Evolutionary conservation across 2,113 vertebrate species (phyloP).

Genomic region (Camelus bactrianus): DNA sequence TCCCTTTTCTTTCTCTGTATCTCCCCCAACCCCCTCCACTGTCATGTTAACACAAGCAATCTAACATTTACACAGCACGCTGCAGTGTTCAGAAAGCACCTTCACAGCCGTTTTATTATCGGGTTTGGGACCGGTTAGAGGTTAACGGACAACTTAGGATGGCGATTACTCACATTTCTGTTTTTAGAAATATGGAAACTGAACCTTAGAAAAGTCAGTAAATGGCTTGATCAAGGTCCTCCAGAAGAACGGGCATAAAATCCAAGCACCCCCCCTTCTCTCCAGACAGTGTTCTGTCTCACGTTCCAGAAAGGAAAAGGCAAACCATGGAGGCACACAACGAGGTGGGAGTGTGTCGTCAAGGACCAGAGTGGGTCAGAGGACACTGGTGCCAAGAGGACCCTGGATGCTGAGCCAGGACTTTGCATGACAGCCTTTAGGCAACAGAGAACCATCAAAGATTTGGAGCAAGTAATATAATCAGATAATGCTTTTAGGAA

Average conservation of each 20-base stretch:
- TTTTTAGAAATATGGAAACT: background rate
- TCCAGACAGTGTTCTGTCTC: background rate
- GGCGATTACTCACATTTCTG: background rate
- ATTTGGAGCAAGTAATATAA: background rate
- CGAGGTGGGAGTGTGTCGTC: background rate
- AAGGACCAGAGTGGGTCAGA: rapidly evolving
- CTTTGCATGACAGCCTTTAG: background rate
- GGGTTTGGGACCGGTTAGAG: background rate
- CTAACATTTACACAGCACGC: no score
- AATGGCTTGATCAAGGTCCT: background rate
- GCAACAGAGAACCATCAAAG: background rate
- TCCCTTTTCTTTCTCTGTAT: background rate
- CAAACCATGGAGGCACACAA: background rate
- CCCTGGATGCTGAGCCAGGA: background rate
- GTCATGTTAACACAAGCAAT: background rate
- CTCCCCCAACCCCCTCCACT: background rate
- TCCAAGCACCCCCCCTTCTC: background rate
- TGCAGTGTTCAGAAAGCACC: background rate
- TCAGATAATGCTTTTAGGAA: background rate
- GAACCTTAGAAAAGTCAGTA: background rate
- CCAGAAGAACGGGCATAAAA: background rate
- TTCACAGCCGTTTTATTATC: background rate
- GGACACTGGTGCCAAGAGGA: background rate
- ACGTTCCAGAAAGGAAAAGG: background rate
- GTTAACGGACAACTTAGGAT: background rate